Evolutionary conservation across 2,113 vertebrate genomes (phyloP).

Genomic region (Malaclemys terrapin): DNA sequence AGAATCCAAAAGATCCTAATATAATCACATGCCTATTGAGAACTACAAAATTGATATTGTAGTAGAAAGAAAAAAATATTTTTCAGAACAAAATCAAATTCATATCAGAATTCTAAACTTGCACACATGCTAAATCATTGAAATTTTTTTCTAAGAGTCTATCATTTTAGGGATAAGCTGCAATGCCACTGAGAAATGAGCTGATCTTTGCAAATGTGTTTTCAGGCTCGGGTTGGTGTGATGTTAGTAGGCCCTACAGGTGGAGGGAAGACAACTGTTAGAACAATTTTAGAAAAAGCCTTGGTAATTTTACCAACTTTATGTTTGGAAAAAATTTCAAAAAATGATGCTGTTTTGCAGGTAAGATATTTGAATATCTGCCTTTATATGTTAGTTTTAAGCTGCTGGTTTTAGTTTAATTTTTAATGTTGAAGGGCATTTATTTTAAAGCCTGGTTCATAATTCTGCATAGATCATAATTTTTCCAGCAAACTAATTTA

Average conservation of each 20-base stretch:
- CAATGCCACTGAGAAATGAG: not conserved
- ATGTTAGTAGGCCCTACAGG: slow-evolving; percentile 75
- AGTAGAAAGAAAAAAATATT: not conserved
- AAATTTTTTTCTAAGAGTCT: not conserved
- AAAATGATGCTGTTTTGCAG: not conserved
- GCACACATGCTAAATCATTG: not conserved
- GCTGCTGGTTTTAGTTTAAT: not conserved
- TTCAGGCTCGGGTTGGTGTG: slow-evolving; percentile 68
- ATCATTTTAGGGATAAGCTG: not conserved
- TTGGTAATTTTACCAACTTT: slow-evolving; percentile 43
- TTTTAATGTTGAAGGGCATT: not conserved
- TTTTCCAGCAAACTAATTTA: not conserved
- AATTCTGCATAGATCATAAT: not conserved
- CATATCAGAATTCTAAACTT: not conserved
- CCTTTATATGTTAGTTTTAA: not conserved
- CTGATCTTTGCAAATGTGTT: slow-evolving; percentile 8
- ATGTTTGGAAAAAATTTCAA: not conserved
- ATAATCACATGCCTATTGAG: not conserved
- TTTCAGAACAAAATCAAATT: not conserved
- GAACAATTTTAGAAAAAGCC: slow-evolving; percentile 75
- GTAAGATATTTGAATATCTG: not conserved
- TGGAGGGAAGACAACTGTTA: slow-evolving; percentile 76
- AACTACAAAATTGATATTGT: not conserved
- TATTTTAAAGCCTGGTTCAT: not conserved
- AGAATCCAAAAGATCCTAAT: not conserved